Conservation (phyloP, 1,140 invertebrate species). For the Drosophila kurseongensis region DNA sequence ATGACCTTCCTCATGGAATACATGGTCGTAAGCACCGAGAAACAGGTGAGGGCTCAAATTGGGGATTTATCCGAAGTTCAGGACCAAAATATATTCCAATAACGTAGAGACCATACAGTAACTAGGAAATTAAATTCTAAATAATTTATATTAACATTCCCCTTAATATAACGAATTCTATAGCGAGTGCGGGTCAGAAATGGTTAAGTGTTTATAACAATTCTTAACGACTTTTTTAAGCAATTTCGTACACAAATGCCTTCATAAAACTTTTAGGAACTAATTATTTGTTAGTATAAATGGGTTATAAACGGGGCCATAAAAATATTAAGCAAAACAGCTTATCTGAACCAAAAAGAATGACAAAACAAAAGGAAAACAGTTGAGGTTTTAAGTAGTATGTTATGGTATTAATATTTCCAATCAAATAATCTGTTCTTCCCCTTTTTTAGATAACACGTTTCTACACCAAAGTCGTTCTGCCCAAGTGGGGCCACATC, state of each 20-base stretch:
- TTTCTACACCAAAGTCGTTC: slow-evolving; percentile 60
- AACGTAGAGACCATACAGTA: no score
- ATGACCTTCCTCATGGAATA: slow-evolving; percentile 97
- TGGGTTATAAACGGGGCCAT: background rate
- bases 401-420: no score
- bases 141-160: no score
- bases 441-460: slow-evolving; percentile 59
- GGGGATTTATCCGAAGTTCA: background rate
- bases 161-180: no score
- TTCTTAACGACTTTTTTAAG: background rate
- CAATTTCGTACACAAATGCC: background rate
- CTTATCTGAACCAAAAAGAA: background rate
- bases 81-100: no score
- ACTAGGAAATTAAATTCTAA: no score
- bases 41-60: slow-evolving; percentile 91
- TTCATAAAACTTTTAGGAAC: background rate
- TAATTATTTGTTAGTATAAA: background rate
- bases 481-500: slow-evolving; percentile 54
- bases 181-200: no score
- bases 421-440: background rate
- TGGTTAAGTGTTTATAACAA: background rate
- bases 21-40: slow-evolving; percentile 93
- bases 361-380: no score
- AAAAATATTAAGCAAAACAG: background rate
- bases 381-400: no score